Evolutionary conservation across 2,888 invertebrate species (phyloP), one percentile per base, ranked within the genome.

Genomic region (Clistopyga incitator): DNA sequence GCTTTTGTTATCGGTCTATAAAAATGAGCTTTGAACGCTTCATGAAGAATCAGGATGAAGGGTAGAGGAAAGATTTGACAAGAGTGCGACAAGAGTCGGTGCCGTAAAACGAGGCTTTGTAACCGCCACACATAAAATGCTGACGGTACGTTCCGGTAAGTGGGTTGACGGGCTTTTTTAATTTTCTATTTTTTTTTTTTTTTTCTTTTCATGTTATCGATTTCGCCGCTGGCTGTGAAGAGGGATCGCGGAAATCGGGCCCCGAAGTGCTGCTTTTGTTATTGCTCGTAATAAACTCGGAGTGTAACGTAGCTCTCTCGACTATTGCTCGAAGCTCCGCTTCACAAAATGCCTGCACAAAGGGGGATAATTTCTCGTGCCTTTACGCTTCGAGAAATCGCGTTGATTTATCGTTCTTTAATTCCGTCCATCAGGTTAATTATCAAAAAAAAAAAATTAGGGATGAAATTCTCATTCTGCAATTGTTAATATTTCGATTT

Each of bases 101-200:
- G 70, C 71, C 50, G 75, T 82, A 65, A 75, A 75, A 70, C 64
- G 34, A 64, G 64, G 75, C 77, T 75, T 54, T 88, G 87, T 88
- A 88, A 87, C 79, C 78, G 42, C 86, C 86, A 78, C 74, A 81
- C 85, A 84, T 88, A 89, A 90, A 90, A 86, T 84, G 89, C 90
- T 90, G 90, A 90, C 88, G 87, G 86, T 89, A 88, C 86, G 85
- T 85, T 89, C 89, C 18, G 61, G 87, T 78, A 85, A 85, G 75
- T 65, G 81, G 86, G 85, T 85, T 71, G 83, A 72, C 54, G 79
- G 68, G 47, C 67, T 64, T 38, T 67, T 68, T 71, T 80, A 76
- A 50, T 59, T 80, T 70, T 70, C n/a, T 64, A 29, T 67, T 68
- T 71, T 80, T 79, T 59, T 64, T 80, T 70, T 70, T 20, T 20